phyloP scores from a whole-genome alignment of 2,113 vertebrate species.

The Alethe diademata region DNA sequence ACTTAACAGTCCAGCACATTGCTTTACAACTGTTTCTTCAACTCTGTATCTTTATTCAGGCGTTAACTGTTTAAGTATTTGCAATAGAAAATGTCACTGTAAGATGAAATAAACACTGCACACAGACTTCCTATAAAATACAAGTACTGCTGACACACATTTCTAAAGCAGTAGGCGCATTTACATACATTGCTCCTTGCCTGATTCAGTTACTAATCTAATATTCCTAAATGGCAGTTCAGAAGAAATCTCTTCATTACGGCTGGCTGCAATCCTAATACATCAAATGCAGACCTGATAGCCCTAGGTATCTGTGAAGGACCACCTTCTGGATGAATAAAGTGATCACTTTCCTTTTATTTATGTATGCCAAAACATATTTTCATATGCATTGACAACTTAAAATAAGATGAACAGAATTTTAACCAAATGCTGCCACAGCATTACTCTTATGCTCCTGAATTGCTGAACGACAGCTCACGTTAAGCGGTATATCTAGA shows the following conservation, averaged over 20 bases:
- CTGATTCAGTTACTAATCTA: not conserved
- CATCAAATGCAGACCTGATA: not conserved
- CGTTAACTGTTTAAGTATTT: not conserved
- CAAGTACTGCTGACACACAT: not conserved
- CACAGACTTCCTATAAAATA: not conserved
- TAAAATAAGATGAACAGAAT: not conserved
- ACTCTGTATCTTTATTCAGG: not conserved
- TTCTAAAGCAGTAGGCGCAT: not conserved
- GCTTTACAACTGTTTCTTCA: not conserved
- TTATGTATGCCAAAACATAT: not conserved
- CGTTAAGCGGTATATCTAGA: not conserved
- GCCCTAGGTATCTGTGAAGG: not conserved
- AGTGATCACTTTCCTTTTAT: not conserved
- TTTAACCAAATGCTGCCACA: conserved; percentile 5
- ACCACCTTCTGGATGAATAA: not conserved
- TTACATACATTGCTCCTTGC: not conserved
- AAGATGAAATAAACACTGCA: not conserved
- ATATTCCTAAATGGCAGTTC: not conserved
- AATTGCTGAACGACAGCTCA: not conserved
- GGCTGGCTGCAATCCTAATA: not conserved
- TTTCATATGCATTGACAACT: not conserved
- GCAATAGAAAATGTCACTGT: not conserved
- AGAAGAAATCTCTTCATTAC: not conserved
- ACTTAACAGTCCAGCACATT: not conserved
- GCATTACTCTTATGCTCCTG: not conserved